phyloP scores from a whole-genome alignment of 1,140 invertebrate genomes.

The Melanaphis sacchari region DNA sequence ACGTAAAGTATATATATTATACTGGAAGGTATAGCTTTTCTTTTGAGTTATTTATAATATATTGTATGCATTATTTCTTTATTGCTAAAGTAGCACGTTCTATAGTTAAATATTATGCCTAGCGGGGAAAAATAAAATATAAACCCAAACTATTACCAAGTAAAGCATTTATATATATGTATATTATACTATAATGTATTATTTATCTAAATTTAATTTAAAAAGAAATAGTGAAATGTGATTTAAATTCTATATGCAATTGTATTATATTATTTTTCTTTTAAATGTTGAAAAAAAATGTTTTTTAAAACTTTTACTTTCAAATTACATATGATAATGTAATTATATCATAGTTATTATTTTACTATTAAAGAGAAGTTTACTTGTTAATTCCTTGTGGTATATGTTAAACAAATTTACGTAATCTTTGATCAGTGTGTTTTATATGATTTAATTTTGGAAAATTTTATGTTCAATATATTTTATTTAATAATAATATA shows the following conservation, averaged over 20 bases:
- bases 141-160: neutral
- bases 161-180: neutral
- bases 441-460: neutral
- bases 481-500: neutral
- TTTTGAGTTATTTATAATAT: conserved; percentile 13
- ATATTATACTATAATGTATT: neutral
- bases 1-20: neutral
- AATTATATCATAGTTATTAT: neutral
- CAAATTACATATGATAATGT: neutral
- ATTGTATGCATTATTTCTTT: neutral
- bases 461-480: neutral
- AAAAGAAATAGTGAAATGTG: neutral
- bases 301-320: too few relatives aligned
- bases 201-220: neutral
- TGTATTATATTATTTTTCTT: neutral
- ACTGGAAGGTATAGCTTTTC: neutral
- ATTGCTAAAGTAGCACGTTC: neutral
- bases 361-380: neutral
- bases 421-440: neutral
- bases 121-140: neutral
- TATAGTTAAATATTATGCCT: neutral
- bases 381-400: neutral
- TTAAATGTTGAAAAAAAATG: neutral
- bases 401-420: neutral
- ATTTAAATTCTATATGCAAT: neutral